Conservation (phyloP, 2,888 invertebrate species). For the Chrysina gloriosa region DNA sequence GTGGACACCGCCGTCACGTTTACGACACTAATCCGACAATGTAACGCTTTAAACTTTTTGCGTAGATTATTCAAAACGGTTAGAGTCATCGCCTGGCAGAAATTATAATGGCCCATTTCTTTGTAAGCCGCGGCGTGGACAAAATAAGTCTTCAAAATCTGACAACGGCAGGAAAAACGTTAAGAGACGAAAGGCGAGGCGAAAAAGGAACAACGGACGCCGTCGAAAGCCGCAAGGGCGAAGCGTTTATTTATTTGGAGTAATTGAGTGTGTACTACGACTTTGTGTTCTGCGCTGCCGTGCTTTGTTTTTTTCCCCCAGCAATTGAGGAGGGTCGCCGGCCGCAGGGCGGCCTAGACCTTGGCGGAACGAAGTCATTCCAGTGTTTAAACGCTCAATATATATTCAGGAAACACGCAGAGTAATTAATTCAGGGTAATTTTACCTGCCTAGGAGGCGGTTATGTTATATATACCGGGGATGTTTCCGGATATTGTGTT, state of each 20-base stretch:
- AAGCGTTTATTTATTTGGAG: slow-evolving; percentile 18
- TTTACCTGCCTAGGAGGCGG: neutral
- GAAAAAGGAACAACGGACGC: neutral
- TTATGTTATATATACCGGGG: neutral
- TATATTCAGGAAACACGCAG: slow-evolving; percentile 26
- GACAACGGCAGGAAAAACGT: neutral
- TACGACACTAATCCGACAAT: neutral
- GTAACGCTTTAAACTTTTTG: neutral
- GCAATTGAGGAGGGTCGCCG: neutral
- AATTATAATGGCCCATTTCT: neutral
- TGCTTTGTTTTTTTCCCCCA: slow-evolving; percentile 17
- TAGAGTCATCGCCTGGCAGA: neutral
- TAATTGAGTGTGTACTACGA: slow-evolving; percentile 32
- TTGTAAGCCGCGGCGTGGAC: neutral
- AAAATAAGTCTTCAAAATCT: slow-evolving; percentile 4
- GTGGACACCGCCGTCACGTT: neutral
- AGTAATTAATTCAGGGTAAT: slow-evolving; percentile 21
- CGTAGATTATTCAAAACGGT: neutral
- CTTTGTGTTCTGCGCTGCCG: neutral
- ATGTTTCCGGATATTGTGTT: neutral
- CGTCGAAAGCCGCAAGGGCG: neutral
- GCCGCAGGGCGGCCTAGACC: neutral
- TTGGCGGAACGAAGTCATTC: neutral
- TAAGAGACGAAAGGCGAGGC: neutral
- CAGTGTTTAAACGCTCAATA: slow-evolving; percentile 7